Evolutionary conservation across 2,797 vertebrate species (phyloP).

Genomic region (Dromococcyx pavoninus): DNA sequence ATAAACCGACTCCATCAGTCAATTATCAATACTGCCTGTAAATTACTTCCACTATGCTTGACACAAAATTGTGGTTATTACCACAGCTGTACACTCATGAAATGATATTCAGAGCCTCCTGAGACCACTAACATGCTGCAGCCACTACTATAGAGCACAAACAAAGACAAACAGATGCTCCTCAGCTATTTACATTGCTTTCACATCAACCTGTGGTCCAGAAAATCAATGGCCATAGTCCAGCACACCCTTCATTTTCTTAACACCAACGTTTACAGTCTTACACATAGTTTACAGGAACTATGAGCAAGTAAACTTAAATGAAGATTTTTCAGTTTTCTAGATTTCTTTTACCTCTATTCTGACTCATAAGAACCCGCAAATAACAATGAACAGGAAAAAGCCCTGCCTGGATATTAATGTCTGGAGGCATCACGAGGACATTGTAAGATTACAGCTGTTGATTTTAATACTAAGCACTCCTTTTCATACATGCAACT

Average conservation of each 20-base stretch:
- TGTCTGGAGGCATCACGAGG: not conserved
- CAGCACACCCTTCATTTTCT: not conserved
- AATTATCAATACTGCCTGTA: not conserved
- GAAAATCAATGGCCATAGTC: not conserved
- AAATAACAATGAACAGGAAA: conserved; percentile 14
- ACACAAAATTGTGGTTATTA: not conserved
- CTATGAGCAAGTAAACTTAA: not conserved
- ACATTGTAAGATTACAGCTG: not conserved
- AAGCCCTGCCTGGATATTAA: conserved; percentile 74
- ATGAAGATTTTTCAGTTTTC: not conserved
- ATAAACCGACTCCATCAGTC: not conserved
- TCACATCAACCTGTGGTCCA: not conserved
- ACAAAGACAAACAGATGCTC: not conserved
- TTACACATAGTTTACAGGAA: not conserved
- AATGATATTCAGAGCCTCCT: not conserved
- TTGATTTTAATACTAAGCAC: not conserved
- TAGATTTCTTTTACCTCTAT: conserved; percentile 76
- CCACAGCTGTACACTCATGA: not conserved
- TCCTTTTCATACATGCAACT: not conserved
- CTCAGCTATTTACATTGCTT: not conserved
- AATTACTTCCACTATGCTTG: not conserved
- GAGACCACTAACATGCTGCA: not conserved
- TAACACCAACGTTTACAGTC: not conserved
- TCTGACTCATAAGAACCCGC: conserved; percentile 63
- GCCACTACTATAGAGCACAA: not conserved